Base-by-base conservation (phyloP, 2,113 vertebrate genomes). In the Hippocampus comes region DNA sequence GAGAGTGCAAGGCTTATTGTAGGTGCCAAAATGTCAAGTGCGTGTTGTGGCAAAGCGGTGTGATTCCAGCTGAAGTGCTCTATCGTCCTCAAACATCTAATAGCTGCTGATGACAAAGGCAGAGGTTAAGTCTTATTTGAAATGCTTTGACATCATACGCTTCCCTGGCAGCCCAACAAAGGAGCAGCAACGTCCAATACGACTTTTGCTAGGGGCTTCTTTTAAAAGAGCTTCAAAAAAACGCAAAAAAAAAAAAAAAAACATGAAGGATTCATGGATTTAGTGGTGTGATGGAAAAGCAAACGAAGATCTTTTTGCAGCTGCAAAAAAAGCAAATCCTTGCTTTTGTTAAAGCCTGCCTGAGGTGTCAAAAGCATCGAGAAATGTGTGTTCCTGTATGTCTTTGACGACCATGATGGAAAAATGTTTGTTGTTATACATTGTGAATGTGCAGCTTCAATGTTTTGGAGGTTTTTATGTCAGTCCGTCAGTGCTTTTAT, bases 1-100 rank as follows among this genome's bases (percentile, higher is more conserved):
- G 51, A 82, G 76, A 77, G 78, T 60, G 34, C 68, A 82, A 82
- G 53, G 74, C 82, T 90, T 79, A 88, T 86, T 88, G 77, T 87
- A 84, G 78, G 80, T 73, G 76, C 83, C 73, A 60, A 87, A 87
- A 83, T 86, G 86, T 88, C 86, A 86, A 87, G 86, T 85, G 67
- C n/a, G 75, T 81, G 81, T 81, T 76, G 81, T 86, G 82, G 81
- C 83, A 82, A 82, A 85, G 80, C 78, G 80, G 85, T 76, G 61
- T 70, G 80, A 79, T 86, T 88, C 84, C 60, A 69, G 71, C 68
- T 86, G 61, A 84, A 89, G 85, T 87, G 85, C 76, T 80, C 83
- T 87, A 73, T 79, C 78, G 89, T 88, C 78, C 83, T 71, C 70
- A 81, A 68, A 77, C 84, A 82, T 78, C 85, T 78, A 83, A 71